Conservation (phyloP, 1,140 invertebrate species). For the Cotesia typhae region DNA sequence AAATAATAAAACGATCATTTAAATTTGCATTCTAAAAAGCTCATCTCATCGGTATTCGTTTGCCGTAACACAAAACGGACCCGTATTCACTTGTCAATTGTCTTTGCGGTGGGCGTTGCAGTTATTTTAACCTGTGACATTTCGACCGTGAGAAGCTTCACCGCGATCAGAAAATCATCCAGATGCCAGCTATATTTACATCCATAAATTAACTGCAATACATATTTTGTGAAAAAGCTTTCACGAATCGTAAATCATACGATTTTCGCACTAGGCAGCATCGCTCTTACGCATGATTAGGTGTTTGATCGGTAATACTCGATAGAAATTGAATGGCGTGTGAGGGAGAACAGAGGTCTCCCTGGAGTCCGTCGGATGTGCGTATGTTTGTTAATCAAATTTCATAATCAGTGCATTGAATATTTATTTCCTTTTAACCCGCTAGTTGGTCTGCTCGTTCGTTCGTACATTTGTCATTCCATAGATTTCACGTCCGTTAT, state of each 20-base stretch:
- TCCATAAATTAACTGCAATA: neutral
- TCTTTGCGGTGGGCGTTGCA: slow-evolving; percentile 13
- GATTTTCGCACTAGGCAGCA: neutral
- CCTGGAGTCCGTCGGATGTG: neutral
- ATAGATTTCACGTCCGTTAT: too few relatives aligned
- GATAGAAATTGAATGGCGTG: neutral
- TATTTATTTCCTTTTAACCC: slow-evolving; percentile 11
- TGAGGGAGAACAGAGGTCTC: neutral
- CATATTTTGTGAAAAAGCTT: neutral
- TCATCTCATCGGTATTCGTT: slow-evolving; percentile 1
- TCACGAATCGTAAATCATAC: neutral
- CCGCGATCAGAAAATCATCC: slow-evolving; percentile 3
- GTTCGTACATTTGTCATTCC: neutral
- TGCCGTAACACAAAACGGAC: neutral
- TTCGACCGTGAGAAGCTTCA: neutral
- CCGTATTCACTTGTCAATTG: slow-evolving; percentile 2
- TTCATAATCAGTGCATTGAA: slow-evolving; percentile 25
- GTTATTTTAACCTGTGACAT: slow-evolving; percentile 27
- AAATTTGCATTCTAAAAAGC: slow-evolving; percentile 1
- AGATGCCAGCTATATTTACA: neutral
- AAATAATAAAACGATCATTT: neutral
- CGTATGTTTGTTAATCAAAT: slow-evolving; percentile 24
- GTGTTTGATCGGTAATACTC: neutral
- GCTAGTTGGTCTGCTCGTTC: neutral
- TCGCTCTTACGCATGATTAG: neutral